Evolutionary conservation across 2,888 invertebrate species (phyloP), one percentile per base, ranked within the genome.

Genomic region (Rhingia campestris): DNA sequence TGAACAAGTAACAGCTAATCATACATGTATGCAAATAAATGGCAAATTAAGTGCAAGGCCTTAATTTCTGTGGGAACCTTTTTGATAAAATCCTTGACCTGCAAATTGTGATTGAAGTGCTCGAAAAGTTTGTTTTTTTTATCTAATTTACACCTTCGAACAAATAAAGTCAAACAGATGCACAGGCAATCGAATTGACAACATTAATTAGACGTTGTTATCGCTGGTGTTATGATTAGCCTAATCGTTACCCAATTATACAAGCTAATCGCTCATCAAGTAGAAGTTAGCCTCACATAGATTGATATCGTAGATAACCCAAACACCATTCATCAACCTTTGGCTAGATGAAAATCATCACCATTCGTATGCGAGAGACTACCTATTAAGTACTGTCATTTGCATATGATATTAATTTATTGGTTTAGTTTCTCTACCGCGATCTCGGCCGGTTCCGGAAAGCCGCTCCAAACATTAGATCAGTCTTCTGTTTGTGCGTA

Each of bases 361-460:
- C 4, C 41, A 12, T 53, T 10, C n/a, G 51, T 22, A 43, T 49
- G 12, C 72, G 59, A 61, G 66, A 54, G 73, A 67, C 69, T 74
- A 51, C 49, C 69, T 64, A 67, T 74, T 51, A 35, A 32, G 32
- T 22, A 33, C 32, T 51, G 51, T 64, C 51, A 74, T 81, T 70
- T 69, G 63, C 45, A 81, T 69, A 61, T 35, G 59, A 73, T 35
- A 56, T 61, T 51, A 41, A 66, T 58, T 58, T 64, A 69, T 54
- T 43, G 43, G 6, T 10, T 5, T 5, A 22, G 22, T 22, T 47
- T 43, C 64, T 22, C 72, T 7, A 4, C 39, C 14, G 32, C 35
- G 33, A 35, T 9, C 22, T 7, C 12, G 33, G 4, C 12, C 12
- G 37, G 69, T 51, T 75, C 81, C 75, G 69, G 81, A 81, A 63